A percentile compares a stretch with the other conserved stretches of the same genome.
Conservation (phyloP, 2,797 vertebrate genomes). For the Sus cebifrons region DNA sequence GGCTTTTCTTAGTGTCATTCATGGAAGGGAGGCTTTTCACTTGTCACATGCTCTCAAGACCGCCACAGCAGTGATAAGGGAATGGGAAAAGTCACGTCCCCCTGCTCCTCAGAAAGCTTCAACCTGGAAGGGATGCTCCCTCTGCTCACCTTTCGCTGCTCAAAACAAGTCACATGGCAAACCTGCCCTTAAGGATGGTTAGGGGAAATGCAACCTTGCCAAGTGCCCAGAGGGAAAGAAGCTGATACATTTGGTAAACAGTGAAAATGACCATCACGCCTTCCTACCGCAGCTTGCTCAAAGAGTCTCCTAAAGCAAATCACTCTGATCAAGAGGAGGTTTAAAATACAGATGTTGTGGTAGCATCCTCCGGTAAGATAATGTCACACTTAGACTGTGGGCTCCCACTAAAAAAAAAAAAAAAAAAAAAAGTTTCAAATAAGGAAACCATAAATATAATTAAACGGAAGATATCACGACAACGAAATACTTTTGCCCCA, state of each 20-base stretch:
- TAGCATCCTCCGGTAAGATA: not conserved
- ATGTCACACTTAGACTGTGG: not conserved
- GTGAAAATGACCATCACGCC: not conserved
- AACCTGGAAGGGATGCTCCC: not conserved
- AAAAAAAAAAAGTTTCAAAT: slow-evolving; percentile 39
- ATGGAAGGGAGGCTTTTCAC: not conserved
- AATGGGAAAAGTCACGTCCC: not conserved
- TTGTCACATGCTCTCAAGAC: not conserved
- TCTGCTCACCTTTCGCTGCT: not conserved
- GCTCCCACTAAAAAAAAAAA: not conserved
- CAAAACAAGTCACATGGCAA: not conserved
- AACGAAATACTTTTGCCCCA: not conserved
- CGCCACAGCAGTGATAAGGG: not conserved
- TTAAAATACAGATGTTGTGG: not conserved
- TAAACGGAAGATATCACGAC: not conserved
- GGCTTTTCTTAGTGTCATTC: not conserved
- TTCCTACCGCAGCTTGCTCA: not conserved
- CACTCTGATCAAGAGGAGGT: not conserved
- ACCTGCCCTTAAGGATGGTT: not conserved
- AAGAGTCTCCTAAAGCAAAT: slow-evolving; percentile 20
- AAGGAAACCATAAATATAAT: slow-evolving; percentile 48
- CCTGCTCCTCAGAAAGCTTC: not conserved
- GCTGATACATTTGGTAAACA: not conserved
- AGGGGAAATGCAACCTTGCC: not conserved
- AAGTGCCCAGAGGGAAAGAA: not conserved